Conservation (phyloP, 2,888 invertebrate species). For the Trichopria drosophilae region DNA sequence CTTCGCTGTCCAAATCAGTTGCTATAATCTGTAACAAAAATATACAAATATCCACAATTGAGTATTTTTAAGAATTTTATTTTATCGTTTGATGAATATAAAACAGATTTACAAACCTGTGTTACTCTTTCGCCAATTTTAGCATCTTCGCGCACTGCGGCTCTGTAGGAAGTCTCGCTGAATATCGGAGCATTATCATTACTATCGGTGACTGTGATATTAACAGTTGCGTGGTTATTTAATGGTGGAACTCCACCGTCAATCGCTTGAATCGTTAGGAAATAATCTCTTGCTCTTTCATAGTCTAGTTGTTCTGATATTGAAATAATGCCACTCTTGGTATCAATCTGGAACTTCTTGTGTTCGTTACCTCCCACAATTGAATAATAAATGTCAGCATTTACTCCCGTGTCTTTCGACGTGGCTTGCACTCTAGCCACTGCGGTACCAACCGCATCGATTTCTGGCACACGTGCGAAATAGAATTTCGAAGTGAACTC, state of each 20-base stretch:
- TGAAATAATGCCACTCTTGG: slow-evolving; percentile 73
- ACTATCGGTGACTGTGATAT: slow-evolving; percentile 81
- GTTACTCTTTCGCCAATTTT: slow-evolving; percentile 71
- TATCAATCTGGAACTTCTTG: slow-evolving; percentile 78
- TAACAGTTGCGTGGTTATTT: slow-evolving; percentile 83
- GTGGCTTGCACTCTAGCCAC: slow-evolving; percentile 86
- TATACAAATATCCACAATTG: slow-evolving; percentile 4
- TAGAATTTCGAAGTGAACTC: slow-evolving; percentile 86
- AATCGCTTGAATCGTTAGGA: slow-evolving; percentile 84
- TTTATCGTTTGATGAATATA: background rate
- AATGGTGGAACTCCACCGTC: slow-evolving; percentile 89
- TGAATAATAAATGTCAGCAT: slow-evolving; percentile 88
- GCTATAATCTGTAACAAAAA: slow-evolving; percentile 66
- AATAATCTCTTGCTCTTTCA: slow-evolving; percentile 83
- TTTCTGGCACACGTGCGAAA: slow-evolving; percentile 76
- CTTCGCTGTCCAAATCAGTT: slow-evolving; percentile 80
- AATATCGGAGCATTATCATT: slow-evolving; percentile 89
- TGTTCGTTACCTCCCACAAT: slow-evolving; percentile 88
- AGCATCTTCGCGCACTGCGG: slow-evolving; percentile 79
- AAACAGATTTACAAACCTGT: slow-evolving; percentile 58
- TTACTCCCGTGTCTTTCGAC: slow-evolving; percentile 88
- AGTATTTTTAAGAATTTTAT: too few species aligned
- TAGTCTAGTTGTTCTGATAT: slow-evolving; percentile 83
- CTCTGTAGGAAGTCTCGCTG: slow-evolving; percentile 74
- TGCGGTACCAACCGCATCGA: slow-evolving; percentile 76